Evolutionary conservation across 2,113 vertebrate genomes (phyloP).

Genomic region (Apteryx mantelli): DNA sequence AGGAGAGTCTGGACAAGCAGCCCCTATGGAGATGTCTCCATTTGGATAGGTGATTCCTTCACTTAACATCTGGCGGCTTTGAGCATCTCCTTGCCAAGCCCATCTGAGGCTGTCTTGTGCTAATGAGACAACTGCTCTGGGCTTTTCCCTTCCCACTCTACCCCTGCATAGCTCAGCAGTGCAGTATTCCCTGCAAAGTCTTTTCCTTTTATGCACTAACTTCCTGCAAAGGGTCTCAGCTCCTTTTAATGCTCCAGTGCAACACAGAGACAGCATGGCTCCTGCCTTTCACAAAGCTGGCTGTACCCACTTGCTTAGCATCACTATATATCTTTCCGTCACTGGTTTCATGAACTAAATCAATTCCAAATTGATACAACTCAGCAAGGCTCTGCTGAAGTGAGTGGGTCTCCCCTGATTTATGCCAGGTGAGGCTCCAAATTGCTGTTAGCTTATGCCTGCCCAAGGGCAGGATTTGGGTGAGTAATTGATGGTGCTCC

Average conservation of each 20-base stretch:
- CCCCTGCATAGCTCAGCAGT: not conserved
- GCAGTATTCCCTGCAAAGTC: not conserved
- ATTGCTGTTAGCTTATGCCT: not conserved
- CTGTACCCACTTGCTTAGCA: not conserved
- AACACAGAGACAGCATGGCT: not conserved
- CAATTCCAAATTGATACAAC: not conserved
- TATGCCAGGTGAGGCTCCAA: not conserved
- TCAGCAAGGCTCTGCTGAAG: not conserved
- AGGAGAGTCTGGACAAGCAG: not conserved
- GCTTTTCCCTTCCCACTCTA: not conserved
- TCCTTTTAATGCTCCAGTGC: not conserved
- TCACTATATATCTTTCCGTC: not conserved
- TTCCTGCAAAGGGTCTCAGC: not conserved
- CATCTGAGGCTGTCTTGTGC: not conserved
- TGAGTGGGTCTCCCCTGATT: not conserved
- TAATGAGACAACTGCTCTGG: not conserved
- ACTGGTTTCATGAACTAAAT: not conserved
- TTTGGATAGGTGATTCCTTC: not conserved
- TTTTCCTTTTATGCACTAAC: not conserved
- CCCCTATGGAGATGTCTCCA: not conserved
- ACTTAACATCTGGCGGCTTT: not conserved
- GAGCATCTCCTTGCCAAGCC: not conserved
- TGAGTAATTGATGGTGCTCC: not conserved
- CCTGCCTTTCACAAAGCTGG: not conserved
- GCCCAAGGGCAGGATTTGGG: not conserved